A percentile compares a stretch with the other conserved stretches of the same genome.
Conservation (phyloP, 2,113 vertebrate species). For the Otolemur garnettii region DNA sequence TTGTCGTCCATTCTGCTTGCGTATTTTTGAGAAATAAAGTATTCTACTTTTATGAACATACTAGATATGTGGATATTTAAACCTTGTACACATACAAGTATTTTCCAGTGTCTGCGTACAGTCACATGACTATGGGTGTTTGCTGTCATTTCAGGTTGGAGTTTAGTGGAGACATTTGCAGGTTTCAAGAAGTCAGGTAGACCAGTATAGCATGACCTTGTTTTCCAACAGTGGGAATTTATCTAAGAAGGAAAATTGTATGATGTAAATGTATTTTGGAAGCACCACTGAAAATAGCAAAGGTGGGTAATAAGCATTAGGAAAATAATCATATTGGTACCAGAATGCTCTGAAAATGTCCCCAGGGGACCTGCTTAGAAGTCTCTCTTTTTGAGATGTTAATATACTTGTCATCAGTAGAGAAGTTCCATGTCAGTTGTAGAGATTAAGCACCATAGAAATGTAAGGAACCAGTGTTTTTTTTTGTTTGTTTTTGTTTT, state of each 20-base stretch:
- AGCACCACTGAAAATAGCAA: background rate
- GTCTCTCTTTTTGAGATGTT: background rate
- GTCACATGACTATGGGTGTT: background rate
- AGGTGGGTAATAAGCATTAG: background rate
- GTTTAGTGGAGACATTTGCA: background rate
- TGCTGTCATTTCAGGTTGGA: background rate
- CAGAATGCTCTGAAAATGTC: background rate
- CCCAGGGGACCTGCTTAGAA: background rate
- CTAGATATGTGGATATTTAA: background rate
- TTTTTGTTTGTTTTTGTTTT: too few species aligned
- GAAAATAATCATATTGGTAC: background rate
- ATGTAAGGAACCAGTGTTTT: background rate
- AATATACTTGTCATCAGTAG: fast-evolving
- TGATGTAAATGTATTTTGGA: background rate
- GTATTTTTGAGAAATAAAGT: background rate
- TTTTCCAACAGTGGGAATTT: background rate
- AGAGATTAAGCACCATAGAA: background rate
- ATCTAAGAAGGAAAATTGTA: background rate
- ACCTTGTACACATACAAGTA: background rate
- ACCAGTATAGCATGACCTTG: background rate
- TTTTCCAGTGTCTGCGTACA: background rate
- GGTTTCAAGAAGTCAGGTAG: background rate
- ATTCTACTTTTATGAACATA: background rate
- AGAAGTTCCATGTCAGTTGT: fast-evolving
- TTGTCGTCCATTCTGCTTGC: background rate